Conservation (phyloP, 2,888 invertebrate species). For the Caenorhabditis virilis region DNA sequence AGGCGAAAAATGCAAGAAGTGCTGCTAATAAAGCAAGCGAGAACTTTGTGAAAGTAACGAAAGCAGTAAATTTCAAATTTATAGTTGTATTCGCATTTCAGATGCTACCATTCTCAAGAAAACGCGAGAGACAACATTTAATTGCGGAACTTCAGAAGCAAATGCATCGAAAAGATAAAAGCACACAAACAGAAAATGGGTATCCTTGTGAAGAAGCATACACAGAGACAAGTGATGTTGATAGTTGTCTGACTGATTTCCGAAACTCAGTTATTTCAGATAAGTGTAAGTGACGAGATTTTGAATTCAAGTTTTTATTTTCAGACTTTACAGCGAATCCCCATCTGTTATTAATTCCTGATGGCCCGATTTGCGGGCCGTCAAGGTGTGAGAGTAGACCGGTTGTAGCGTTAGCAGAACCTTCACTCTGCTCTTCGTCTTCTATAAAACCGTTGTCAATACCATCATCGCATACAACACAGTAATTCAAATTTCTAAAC, state of each 20-base stretch:
- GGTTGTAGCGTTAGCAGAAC: constrained; percentile 41
- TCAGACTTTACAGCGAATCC: constrained; percentile 16
- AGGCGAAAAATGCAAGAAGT: constrained; percentile 32
- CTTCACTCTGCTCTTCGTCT: constrained; percentile 28
- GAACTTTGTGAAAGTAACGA: constrained; percentile 41
- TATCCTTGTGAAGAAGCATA: constrained; percentile 43
- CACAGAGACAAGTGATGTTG: constrained; percentile 51
- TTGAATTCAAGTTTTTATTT: neutral
- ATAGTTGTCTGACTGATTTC: constrained; percentile 41
- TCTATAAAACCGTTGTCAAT: constrained; percentile 22
- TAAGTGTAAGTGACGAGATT: constrained; percentile 18
- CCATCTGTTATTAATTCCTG: constrained; percentile 40
- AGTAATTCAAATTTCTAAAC: neutral
- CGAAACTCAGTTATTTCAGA: constrained; percentile 34
- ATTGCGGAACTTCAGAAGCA: constrained; percentile 50
- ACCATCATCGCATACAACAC: constrained; percentile 20
- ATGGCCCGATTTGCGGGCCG: constrained; percentile 45
- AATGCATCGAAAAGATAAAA: constrained; percentile 42
- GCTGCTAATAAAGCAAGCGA: constrained; percentile 45
- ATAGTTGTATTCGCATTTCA: constrained; percentile 6
- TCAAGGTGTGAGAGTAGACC: constrained; percentile 48
- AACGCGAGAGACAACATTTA: constrained; percentile 43
- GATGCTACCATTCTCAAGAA: constrained; percentile 51
- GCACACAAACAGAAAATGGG: constrained; percentile 50
- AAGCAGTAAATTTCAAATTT: neutral